Base-by-base conservation (phyloP, 2,797 vertebrate species). In the Coranthus polyacanthus region DNA sequence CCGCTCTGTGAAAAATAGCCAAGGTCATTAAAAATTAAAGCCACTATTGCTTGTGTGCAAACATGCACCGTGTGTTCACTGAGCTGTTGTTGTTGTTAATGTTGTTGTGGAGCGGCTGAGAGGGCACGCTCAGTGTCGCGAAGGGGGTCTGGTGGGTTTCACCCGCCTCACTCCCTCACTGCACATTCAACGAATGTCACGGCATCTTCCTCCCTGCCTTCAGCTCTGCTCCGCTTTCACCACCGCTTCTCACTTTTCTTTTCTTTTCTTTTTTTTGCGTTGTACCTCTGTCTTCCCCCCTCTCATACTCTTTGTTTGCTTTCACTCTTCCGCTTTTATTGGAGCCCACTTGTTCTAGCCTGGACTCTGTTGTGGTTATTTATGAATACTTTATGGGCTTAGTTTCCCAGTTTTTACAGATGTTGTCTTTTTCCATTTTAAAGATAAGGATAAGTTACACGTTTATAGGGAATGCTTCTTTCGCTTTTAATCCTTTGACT, bases 1-100 rank as follows among this genome's bases (percentile, higher is more conserved):
- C 69, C 2, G 51, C 53, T 57, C 74, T 52, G 12, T 77, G 58
- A 79, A 89, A 38, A 92, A 84, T 81, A 89, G 78, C 64, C 29
- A 5, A 71, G 18, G 73, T 60, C 79, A 82, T 91, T 79, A 90
- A 90, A 87, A 15, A 81, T 90, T 83, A 79, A 90, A 87, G 42
- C 72, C 65, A 68, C 76, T 61, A 60, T 77, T 50, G 79, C 75
- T 52, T 67, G 83, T 87, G 83, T 85, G 84, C 75, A 80, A 79
- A 83, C 82, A 67, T 36, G 61, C 61, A 24, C 57, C 7, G 43
- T 56, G 64, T 32, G 61, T 34, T 59, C 53, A 22, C 55, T 39
- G 62, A 47, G 50, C 55, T 64, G 70, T 17, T 70, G 75, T 21
- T 81, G 79, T 78, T 82, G 76, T 69, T 68, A 54, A 65, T 64